These are phyloP conservation scores for Vicugna pacos DNA, from an alignment of 2,113 vertebrate genomes.

Conservation along the genomic window DNA sequence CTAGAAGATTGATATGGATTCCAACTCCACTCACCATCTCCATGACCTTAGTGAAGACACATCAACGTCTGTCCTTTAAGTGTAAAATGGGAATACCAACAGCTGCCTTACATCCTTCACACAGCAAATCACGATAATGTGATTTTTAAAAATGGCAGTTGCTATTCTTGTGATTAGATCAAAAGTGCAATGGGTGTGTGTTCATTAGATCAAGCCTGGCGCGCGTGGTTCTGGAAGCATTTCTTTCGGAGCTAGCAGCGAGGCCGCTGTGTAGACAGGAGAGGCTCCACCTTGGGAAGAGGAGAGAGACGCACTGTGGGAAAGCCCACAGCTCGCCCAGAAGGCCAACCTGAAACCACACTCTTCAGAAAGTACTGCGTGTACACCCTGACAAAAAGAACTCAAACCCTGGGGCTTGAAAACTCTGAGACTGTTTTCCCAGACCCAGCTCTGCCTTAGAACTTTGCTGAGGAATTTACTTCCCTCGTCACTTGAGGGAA, in stretches of 20 bases:
- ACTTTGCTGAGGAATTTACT: slow-evolving; percentile 38
- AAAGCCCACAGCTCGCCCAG: background rate
- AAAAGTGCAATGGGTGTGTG: background rate
- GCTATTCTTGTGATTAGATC: background rate
- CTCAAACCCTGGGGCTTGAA: background rate
- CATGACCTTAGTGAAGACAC: background rate
- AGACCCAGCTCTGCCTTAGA: slow-evolving; percentile 31
- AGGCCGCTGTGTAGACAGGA: background rate
- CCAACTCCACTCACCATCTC: background rate
- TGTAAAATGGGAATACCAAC: background rate
- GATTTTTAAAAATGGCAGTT: background rate
- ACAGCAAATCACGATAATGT: background rate
- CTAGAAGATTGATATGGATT: background rate
- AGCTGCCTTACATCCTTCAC: background rate
- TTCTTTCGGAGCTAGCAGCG: background rate
- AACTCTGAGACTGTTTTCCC: slow-evolving; percentile 32
- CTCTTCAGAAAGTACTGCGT: background rate
- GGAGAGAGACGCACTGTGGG: background rate
- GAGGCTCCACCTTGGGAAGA: background rate
- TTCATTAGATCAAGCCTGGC: background rate
- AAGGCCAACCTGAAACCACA: background rate
- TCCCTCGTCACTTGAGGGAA: slow-evolving; percentile 44
- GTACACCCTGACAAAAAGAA: background rate
- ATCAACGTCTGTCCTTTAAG: background rate
- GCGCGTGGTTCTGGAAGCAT: background rate